Conservation (phyloP, 2,888 invertebrate species). For the Conus canariensis region DNA sequence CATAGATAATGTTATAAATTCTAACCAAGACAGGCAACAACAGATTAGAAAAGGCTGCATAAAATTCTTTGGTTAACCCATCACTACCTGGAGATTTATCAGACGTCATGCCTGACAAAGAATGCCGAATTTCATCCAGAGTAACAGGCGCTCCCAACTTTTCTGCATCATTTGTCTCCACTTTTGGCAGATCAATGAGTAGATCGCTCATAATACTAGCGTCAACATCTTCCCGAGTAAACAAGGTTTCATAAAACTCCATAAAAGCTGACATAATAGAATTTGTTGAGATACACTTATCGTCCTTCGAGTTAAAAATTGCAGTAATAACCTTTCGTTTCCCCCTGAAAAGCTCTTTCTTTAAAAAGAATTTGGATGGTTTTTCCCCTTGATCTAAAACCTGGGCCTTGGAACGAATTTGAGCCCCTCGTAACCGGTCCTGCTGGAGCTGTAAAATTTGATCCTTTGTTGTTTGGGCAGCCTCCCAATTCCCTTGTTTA, state of each 20-base stretch:
- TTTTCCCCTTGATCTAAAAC: conserved; percentile 30
- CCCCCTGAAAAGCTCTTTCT: conserved; percentile 29
- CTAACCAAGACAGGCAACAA: conserved; percentile 42
- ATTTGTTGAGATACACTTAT: not conserved
- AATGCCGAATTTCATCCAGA: not conserved
- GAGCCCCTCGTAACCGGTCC: conserved; percentile 9
- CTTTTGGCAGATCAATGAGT: not conserved
- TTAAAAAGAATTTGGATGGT: conserved; percentile 41
- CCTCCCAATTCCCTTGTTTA: not conserved
- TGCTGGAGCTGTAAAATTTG: not conserved
- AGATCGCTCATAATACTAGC: not conserved
- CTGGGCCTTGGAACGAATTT: conserved; percentile 33
- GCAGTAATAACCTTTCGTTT: conserved; percentile 22
- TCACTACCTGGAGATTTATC: conserved; percentile 47
- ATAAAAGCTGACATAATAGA: not conserved
- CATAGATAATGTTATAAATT: not conserved
- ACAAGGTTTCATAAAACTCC: not conserved
- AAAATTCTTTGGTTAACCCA: conserved; percentile 56
- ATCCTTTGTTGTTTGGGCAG: not conserved
- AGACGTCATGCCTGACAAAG: not conserved
- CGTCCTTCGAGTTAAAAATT: not conserved
- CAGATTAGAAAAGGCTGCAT: conserved; percentile 45
- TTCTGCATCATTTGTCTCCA: not conserved
- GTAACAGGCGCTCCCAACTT: not conserved
- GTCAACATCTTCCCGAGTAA: not conserved